Evolutionary conservation across 1,140 invertebrate species (phyloP).

Genomic region (Lepidotrigona ventralis): DNA sequence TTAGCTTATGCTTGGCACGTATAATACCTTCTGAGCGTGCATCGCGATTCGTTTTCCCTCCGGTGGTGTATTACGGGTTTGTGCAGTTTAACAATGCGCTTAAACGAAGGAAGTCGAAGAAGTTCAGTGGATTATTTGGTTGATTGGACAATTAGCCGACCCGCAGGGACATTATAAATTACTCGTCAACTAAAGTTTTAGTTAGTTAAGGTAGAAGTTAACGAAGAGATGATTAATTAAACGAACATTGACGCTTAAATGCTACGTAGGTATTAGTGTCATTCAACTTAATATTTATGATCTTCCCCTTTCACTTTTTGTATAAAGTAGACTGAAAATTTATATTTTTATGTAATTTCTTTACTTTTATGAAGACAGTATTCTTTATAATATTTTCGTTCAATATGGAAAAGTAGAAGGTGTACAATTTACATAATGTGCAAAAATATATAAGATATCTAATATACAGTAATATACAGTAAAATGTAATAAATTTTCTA

Average conservation of each 20-base stretch:
- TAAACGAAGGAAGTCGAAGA: conserved; percentile 7
- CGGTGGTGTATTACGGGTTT: neutral
- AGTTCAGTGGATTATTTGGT: conserved; percentile 10
- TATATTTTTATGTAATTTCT: too few species aligned
- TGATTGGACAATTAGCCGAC: conserved; percentile 9
- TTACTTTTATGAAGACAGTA: too few species aligned
- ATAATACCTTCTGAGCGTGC: neutral
- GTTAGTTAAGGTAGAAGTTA: neutral
- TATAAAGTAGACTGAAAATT: too few species aligned
- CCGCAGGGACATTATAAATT: conserved; percentile 8
- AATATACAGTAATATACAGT: too few species aligned
- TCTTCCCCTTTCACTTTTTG: too few species aligned
- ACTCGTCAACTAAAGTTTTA: conserved; percentile 19
- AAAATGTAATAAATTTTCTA: neutral
- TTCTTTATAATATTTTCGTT: too few species aligned
- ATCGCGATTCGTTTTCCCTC: neutral
- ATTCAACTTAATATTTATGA: too few species aligned
- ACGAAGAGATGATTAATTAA: too few species aligned
- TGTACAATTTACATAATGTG: too few species aligned
- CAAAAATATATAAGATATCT: too few species aligned
- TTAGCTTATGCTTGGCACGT: neutral
- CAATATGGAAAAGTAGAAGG: too few species aligned
- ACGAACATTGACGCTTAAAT: neutral
- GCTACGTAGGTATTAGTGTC: neutral
- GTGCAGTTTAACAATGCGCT: neutral